Evolutionary conservation across 2,888 invertebrate species (phyloP).

Genomic region (Folsomia manolachei): DNA sequence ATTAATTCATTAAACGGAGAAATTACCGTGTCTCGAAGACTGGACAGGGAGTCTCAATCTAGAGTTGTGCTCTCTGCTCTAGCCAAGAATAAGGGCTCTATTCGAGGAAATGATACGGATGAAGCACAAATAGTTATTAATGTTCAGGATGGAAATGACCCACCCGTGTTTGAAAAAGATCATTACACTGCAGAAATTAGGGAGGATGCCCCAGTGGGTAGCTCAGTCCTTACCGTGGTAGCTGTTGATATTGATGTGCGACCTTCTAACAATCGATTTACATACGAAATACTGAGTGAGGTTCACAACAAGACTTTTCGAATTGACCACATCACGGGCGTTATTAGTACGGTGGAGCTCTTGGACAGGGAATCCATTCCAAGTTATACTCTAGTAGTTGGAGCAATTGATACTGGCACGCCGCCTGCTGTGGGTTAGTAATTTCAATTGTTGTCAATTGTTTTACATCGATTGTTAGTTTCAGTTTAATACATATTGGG

Average conservation of each 20-base stretch:
- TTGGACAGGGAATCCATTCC: slow-evolving; percentile 79
- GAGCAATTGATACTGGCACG: slow-evolving; percentile 81
- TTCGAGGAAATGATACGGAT: slow-evolving; percentile 90
- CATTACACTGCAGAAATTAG: slow-evolving; percentile 75
- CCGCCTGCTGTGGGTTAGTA: slow-evolving; percentile 61
- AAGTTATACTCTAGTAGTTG: slow-evolving; percentile 72
- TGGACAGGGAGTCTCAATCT: slow-evolving; percentile 67
- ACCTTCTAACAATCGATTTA: slow-evolving; percentile 86
- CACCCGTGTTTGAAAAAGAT: slow-evolving; percentile 81
- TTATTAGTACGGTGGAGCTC: slow-evolving; percentile 67
- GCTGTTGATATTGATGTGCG: slow-evolving; percentile 89
- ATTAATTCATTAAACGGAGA: slow-evolving; percentile 76
- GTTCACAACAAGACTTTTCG: slow-evolving; percentile 80
- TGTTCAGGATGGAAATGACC: slow-evolving; percentile 94
- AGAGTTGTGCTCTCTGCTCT: slow-evolving; percentile 83
- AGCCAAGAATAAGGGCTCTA: slow-evolving; percentile 91
- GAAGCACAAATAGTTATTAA: slow-evolving; percentile 90
- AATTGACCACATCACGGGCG: slow-evolving; percentile 80
- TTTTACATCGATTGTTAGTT: neutral
- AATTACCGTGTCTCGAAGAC: slow-evolving; percentile 71
- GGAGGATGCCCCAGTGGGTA: slow-evolving; percentile 74
- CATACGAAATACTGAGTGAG: slow-evolving; percentile 82
- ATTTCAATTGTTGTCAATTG: neutral
- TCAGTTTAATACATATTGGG: neutral
- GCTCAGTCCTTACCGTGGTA: slow-evolving; percentile 71